These are phyloP conservation scores for Boleophthalmus pectinirostris DNA, from an alignment of 2,113 vertebrate genomes.

Conservation along the genomic window DNA sequence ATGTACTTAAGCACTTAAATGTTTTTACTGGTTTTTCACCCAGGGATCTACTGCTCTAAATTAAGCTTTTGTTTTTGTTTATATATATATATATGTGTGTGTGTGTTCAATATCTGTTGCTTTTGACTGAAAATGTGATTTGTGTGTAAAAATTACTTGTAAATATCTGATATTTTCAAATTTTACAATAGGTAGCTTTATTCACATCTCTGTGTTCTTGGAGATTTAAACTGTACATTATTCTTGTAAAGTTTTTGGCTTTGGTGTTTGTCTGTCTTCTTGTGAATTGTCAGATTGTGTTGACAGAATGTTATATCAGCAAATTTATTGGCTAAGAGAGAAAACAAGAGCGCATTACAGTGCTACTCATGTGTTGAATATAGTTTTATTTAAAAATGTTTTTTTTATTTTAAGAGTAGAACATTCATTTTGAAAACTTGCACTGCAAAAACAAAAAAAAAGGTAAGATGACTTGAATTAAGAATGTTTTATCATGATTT, in stretches of 20 bases:
- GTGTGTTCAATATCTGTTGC: not conserved
- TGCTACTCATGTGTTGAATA: too few species aligned
- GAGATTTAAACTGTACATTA: too few species aligned
- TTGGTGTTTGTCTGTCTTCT: not conserved
- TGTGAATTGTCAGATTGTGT: not conserved
- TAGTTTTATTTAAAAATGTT: too few species aligned
- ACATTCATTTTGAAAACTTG: too few species aligned
- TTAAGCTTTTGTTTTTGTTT: not conserved
- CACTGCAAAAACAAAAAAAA: too few species aligned
- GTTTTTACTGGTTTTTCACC: not conserved
- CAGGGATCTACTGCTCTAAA: not conserved
- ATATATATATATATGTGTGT: too few species aligned
- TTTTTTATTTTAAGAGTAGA: too few species aligned
- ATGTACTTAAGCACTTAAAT: not conserved
- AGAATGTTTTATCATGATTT: too few species aligned
- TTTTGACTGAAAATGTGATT: conserved; percentile 9
- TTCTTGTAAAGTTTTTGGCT: not conserved
- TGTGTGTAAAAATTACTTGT: not conserved
- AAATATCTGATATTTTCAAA: not conserved
- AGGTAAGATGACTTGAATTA: too few species aligned
- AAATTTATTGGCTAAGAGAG: too few species aligned
- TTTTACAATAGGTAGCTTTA: not conserved
- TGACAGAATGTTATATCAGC: not conserved
- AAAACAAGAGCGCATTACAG: too few species aligned
- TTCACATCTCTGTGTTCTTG: too few species aligned